Percentiles rank a stretch among this genome's conserved stretches.
Evolutionary conservation across 2,113 vertebrate genomes (phyloP).

Genomic region (Gymnarchus niloticus): DNA sequence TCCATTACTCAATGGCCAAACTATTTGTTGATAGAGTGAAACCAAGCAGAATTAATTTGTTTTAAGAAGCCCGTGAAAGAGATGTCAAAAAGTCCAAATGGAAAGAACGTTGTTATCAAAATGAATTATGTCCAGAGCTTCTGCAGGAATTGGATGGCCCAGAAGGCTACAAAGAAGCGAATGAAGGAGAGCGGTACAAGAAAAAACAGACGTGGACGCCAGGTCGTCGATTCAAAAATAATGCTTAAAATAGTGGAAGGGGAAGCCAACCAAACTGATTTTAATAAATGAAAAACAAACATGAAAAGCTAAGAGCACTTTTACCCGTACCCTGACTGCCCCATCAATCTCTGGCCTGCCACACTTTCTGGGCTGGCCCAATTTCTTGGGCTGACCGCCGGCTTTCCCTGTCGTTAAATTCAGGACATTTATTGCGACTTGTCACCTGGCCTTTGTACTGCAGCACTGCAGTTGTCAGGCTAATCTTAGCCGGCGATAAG

Average conservation of each 20-base stretch:
- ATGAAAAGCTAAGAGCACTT: background rate
- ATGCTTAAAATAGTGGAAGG: background rate
- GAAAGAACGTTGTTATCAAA: conserved; percentile 37
- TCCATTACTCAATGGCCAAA: conserved; percentile 29
- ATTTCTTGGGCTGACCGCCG: background rate
- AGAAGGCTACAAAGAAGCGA: background rate
- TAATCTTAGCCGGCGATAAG: conserved; percentile 55
- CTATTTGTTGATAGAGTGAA: conserved; percentile 34
- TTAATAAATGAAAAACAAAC: conserved; percentile 6
- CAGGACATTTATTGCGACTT: background rate
- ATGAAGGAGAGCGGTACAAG: background rate
- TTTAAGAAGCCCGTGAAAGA: conserved; percentile 25
- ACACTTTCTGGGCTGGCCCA: conserved; percentile 5
- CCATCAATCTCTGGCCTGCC: background rate
- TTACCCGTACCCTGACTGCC: background rate
- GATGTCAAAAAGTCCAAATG: conserved; percentile 25
- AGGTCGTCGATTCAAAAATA: background rate
- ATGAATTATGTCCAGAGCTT: conserved; percentile 38
- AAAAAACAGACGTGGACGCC: conserved; percentile 8
- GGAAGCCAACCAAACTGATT: background rate
- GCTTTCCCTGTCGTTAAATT: conserved; percentile 16
- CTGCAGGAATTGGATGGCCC: conserved; percentile 29
- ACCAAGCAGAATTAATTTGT: conserved; percentile 34
- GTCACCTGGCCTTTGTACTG: conserved; percentile 20
- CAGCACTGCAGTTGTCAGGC: conserved; percentile 37